Evolutionary conservation across 1,140 invertebrate genomes (phyloP), one percentile per base, ranked within the genome.

Genomic region (Chymomyza costata): DNA sequence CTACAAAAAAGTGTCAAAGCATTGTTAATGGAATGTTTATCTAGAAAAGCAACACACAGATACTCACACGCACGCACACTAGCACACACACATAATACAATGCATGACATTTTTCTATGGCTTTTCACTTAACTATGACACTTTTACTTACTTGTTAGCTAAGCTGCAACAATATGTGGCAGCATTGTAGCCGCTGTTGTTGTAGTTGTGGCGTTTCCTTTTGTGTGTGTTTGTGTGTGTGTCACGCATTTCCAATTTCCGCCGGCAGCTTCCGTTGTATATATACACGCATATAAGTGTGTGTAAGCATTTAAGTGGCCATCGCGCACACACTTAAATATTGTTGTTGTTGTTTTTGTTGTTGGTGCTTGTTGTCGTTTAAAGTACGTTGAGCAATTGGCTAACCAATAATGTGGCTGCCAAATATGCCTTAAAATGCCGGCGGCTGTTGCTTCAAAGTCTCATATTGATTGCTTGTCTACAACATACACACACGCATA

Each of bases 201-300:
- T n/a, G n/a, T 51, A 52, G 35, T 48, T 31, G 45, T 34, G 45
- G 37, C 47, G 40, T 38, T 41, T 19, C 14, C 25, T 52, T 18
- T 38, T 3, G 17, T 10, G 10, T 10, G 34, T 5, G 17, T 48
- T 39, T 47, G 45, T 30, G 34, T 34, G 35, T n/a, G n/a, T n/a
- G n/a, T n/a, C 34, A 39, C 46, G 59, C 47, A 49, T 65, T 65
- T 80, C 64, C 64, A 68, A 80, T 80, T 80, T 80, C 74, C 73
- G 73, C 53, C 56, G 13, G 13, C 31, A 34, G 13, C 31, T 34
- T 34, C 31, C 31, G 31, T 6, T 11, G 31, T n/a, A n/a, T n/a
- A n/a, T n/a, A n/a, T n/a, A n/a, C n/a, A n/a, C n/a, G n/a, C n/a
- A n/a, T n/a, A 28, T 47, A 32, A 46, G 50, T 73, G 66, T 59